Base-by-base conservation (phyloP, 1,140 invertebrate genomes). In the Carcinoscorpius rotundicauda region DNA sequence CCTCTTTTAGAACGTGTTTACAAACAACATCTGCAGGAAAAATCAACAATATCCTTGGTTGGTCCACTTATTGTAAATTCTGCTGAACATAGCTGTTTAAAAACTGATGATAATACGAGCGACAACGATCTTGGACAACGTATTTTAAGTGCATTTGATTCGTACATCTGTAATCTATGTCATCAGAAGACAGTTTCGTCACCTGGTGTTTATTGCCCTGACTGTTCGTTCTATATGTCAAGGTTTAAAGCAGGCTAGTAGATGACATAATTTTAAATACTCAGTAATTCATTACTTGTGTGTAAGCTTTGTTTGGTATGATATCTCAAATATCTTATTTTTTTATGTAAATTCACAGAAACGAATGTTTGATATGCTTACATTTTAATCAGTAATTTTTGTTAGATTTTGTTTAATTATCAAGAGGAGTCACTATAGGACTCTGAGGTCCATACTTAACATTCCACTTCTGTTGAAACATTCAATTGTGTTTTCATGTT, bases 161-260 rank as follows among this genome's bases (percentile, higher is more conserved):
- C 53, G 6, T 6, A 77, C 6, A 80, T 80, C 50, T 93, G 91
- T 75, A 86, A 91, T 78, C 79, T 94, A 61, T 94, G 91, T 75
- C 81, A 88, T 49, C 91, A 93, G 73, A 89, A 90, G 73, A 81
- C 82, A 66, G 84, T 93, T 4, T 81, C 80, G 4, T 82, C 86
- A 49, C 84, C 87, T 0, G 83, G 85, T 8, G 81, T 87, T 52
- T 93, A 93, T 74, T 94, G 91, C 77, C 81, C 85, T 10, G 89
- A 93, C 75, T 94, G 91, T 77, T 88, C 92, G 73, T 92, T 88
- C 80, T 94, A 94, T 72, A 88, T 94, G 87, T 89, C 89, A 51
- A 82, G 53, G 53, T 55, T 55, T 55, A 55, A 29, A 29, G 29
- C 29, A 29, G 29, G 29, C 29, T 29, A 29, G 29, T 29, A 29